These are phyloP conservation scores for Tyria jacobaeae DNA, from an alignment of 2,888 invertebrate species.

Conservation along the genomic window DNA sequence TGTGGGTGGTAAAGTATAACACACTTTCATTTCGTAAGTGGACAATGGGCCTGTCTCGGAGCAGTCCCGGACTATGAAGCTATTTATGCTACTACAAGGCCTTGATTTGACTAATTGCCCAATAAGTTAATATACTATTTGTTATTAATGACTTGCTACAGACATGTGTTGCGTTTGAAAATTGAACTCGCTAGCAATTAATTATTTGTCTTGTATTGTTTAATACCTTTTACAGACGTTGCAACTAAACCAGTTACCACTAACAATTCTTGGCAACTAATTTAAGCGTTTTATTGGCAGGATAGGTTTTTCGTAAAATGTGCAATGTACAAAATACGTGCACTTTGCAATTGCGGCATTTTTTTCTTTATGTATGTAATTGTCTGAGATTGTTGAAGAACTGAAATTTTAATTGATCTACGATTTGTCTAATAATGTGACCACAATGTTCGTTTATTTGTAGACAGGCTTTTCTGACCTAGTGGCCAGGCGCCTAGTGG, in stretches of 20 bases:
- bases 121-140: conserved; percentile 47
- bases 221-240: too few species aligned
- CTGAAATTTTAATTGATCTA: too few species aligned
- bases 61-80: conserved; percentile 20
- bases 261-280: background rate
- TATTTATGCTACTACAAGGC: conserved; percentile 19
- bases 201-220: background rate
- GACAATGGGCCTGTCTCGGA: conserved; percentile 41
- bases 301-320: too few species aligned
- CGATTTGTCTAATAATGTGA: too few species aligned
- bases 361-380: too few species aligned
- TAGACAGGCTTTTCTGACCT: background rate
- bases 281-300: background rate
- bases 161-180: conserved; percentile 34
- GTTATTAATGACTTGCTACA: conserved; percentile 41
- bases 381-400: too few species aligned
- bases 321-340: too few species aligned
- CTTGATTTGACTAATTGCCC: conserved; percentile 52
- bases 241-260: background rate
- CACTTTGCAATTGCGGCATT: background rate
- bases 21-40: conserved; percentile 41
- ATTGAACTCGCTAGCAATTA: conserved; percentile 23
- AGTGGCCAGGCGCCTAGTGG: too few species aligned
- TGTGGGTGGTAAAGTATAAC: conserved; percentile 36
- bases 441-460: background rate